Conservation (phyloP, 2,113 vertebrate species). For the Apteryx owenii region DNA sequence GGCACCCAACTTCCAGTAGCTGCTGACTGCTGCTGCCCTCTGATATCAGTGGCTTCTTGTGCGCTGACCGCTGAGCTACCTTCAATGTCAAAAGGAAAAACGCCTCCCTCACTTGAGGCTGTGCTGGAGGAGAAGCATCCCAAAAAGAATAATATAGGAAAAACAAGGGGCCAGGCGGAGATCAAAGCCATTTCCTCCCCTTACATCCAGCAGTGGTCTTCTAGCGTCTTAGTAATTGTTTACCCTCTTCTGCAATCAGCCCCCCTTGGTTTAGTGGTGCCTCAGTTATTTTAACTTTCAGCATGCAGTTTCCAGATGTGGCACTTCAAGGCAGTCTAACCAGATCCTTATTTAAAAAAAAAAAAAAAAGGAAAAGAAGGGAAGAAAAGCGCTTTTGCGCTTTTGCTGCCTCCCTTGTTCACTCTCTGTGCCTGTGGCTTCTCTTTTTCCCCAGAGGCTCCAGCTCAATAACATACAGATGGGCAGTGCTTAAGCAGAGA, state of each 20-base stretch:
- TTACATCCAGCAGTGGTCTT: constrained; percentile 68
- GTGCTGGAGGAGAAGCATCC: constrained; percentile 64
- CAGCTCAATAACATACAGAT: constrained; percentile 69
- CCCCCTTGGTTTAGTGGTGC: constrained; percentile 62
- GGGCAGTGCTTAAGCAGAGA: constrained; percentile 65
- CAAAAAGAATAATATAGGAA: constrained; percentile 71
- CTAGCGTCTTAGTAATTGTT: constrained; percentile 35
- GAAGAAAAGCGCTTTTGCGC: constrained; percentile 47
- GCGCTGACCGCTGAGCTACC: constrained; percentile 76
- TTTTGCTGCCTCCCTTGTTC: constrained; percentile 64
- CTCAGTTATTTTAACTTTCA: constrained; percentile 69
- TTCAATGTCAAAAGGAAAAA: constrained; percentile 78
- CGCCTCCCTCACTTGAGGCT: constrained; percentile 54
- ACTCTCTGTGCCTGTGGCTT: constrained; percentile 62
- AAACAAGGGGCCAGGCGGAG: constrained; percentile 60
- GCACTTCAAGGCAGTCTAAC: constrained; percentile 58
- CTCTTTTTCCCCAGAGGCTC: constrained; percentile 71
- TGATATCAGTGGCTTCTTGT: constrained; percentile 70
- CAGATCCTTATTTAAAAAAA: constrained; percentile 30
- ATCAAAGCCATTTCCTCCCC: constrained; percentile 76
- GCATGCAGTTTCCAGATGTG: constrained; percentile 76
- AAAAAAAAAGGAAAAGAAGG: not conserved
- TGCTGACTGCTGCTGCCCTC: constrained; percentile 70
- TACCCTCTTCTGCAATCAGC: constrained; percentile 60
- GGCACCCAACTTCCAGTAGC: constrained; percentile 68